phyloP scores from a whole-genome alignment of 1,140 invertebrate genomes.

The Drosophila insularis region DNA sequence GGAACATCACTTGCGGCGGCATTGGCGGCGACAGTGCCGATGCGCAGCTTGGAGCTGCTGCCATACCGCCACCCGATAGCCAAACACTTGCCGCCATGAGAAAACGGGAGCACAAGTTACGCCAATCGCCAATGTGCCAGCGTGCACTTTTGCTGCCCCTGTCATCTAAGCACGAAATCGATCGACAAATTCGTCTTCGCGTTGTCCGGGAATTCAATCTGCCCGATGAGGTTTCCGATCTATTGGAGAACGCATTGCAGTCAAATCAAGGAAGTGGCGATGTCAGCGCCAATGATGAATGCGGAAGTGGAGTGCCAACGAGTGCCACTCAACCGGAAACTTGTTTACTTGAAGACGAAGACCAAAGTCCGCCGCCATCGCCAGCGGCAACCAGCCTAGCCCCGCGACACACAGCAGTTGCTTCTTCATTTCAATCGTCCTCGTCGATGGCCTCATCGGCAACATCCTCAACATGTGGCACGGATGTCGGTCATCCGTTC shows the following conservation, averaged over 20 bases:
- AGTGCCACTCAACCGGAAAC: constrained; percentile 46
- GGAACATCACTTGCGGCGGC: constrained; percentile 83
- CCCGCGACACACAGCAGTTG: constrained; percentile 44
- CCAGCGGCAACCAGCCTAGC: constrained; percentile 66
- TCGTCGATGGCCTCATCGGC: constrained; percentile 53
- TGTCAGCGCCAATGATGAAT: constrained; percentile 34
- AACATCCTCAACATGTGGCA: constrained; percentile 70
- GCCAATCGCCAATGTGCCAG: constrained; percentile 90
- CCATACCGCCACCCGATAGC: constrained; percentile 88
- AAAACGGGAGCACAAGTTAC: constrained; percentile 92
- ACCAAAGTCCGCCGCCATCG: constrained; percentile 76
- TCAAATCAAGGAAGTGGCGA: constrained; percentile 39
- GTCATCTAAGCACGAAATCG: constrained; percentile 90
- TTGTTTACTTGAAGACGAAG: constrained; percentile 58
- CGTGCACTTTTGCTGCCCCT: constrained; percentile 89
- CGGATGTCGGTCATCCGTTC: constrained; percentile 69
- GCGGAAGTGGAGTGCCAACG: constrained; percentile 22
- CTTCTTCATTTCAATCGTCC: constrained; percentile 58
- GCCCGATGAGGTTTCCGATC: constrained; percentile 94
- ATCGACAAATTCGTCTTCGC: constrained; percentile 90
- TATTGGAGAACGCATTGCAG: constrained; percentile 85
- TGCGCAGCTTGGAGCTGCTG: constrained; percentile 85
- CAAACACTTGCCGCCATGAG: constrained; percentile 91
- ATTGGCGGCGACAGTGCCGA: constrained; percentile 86
- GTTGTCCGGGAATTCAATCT: constrained; percentile 97